Percentiles rank a stretch among this genome's conserved stretches.
Conservation (phyloP, 2,113 vertebrate genomes). For the Chaetorhynchus papuensis region DNA sequence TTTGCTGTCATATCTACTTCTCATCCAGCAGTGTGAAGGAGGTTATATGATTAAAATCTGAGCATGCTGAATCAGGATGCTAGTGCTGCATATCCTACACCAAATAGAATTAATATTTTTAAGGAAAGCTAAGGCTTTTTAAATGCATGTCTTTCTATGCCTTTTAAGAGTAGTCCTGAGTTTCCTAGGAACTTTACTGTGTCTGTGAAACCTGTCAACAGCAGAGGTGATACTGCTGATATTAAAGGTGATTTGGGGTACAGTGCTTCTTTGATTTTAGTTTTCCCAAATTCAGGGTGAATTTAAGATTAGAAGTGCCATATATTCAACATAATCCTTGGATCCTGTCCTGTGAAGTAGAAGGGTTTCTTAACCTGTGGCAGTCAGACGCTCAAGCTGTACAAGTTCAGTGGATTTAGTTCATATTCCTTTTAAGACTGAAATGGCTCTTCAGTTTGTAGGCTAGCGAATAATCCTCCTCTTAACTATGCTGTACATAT, state of each 20-base stretch:
- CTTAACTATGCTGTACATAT: slow-evolving; percentile 42
- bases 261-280: neutral
- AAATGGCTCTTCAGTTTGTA: slow-evolving; percentile 17
- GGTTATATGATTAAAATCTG: neutral
- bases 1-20: slow-evolving; percentile 39
- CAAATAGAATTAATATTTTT: neutral
- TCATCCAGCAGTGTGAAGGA: neutral
- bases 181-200: neutral
- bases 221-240: neutral
- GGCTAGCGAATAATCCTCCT: slow-evolving; percentile 40
- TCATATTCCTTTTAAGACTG: neutral
- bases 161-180: neutral
- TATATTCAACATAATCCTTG: neutral
- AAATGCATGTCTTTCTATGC: neutral
- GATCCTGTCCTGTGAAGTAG: neutral
- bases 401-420: neutral
- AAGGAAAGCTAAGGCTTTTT: neutral
- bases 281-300: neutral
- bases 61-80: neutral
- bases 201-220: neutral
- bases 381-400: neutral
- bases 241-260: neutral
- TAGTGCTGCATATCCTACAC: neutral
- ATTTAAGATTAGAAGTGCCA: neutral
- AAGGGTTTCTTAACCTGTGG: neutral